Conservation (phyloP, 2,113 vertebrate species). For the Salvelinus sp. region DNA sequence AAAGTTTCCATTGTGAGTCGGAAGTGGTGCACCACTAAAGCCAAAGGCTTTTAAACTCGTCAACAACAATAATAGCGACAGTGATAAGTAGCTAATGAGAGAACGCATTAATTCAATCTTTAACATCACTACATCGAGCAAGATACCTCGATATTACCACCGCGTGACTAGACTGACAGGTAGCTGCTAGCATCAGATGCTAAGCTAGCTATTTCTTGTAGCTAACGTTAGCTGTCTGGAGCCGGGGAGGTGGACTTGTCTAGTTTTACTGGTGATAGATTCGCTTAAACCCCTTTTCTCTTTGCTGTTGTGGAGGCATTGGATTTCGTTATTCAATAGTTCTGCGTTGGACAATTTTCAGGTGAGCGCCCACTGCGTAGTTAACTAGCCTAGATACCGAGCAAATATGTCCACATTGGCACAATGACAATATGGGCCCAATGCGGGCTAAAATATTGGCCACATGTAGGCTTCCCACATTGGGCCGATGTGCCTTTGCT, state of each 20-base stretch:
- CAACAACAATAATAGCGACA: slow-evolving; percentile 49
- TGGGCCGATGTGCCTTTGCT: too few species aligned
- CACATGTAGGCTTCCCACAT: too few species aligned
- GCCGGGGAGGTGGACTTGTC: neutral
- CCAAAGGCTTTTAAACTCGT: slow-evolving; percentile 25
- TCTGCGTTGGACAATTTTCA: slow-evolving; percentile 6
- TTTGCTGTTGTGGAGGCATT: neutral
- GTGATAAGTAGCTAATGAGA: slow-evolving; percentile 55
- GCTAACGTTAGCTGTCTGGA: slow-evolving; percentile 14
- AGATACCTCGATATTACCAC: neutral
- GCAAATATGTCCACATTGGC: neutral
- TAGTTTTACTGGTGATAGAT: neutral
- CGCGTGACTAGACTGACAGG: neutral
- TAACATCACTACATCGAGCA: too few species aligned
- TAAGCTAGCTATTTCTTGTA: neutral
- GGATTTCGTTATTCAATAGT: neutral
- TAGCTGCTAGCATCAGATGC: neutral
- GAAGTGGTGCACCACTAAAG: slow-evolving; percentile 54
- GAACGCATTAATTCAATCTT: too few species aligned
- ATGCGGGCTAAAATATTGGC: neutral
- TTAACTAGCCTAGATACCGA: slow-evolving; percentile 56
- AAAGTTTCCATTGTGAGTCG: slow-evolving; percentile 74
- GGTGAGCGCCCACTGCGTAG: slow-evolving; percentile 44
- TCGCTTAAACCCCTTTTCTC: neutral
- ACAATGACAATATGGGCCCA: neutral